A percentile compares a stretch with the other conserved stretches of the same genome.
These are phyloP conservation scores for Rhinoraja longicauda DNA, from an alignment of 2,797 vertebrate genomes.

Conservation along the genomic window DNA sequence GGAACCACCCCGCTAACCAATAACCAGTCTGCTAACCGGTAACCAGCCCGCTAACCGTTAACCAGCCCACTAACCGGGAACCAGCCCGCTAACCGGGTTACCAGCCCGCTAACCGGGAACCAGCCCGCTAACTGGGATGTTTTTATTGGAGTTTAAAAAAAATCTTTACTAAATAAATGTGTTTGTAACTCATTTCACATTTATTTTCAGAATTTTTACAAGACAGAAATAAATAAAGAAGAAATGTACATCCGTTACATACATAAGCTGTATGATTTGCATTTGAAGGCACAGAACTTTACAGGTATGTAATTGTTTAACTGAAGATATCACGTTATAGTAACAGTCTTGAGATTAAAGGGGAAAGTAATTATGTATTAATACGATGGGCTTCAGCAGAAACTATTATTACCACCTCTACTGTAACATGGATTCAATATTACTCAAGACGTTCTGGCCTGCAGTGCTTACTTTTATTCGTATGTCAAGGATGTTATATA, in stretches of 20 bases:
- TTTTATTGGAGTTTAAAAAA: background rate
- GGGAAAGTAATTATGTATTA: background rate
- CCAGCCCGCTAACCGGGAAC: no score
- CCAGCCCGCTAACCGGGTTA: no score
- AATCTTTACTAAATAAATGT: background rate
- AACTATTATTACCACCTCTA: background rate
- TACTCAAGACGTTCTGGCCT: no score
- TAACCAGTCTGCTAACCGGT: no score
- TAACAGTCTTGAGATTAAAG: background rate
- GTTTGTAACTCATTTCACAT: background rate
- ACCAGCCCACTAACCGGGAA: no score
- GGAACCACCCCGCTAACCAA: no score
- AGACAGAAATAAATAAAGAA: slow-evolving; percentile 96
- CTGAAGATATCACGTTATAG: no score
- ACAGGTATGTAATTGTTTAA: slow-evolving; percentile 69
- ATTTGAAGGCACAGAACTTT: slow-evolving; percentile 96
- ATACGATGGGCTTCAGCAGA: no score
- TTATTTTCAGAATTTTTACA: slow-evolving; percentile 87
- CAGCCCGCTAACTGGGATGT: no score
- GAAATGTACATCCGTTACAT: slow-evolving; percentile 99
- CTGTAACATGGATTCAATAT: background rate
- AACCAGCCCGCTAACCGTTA: no score
- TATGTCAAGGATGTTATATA: background rate
- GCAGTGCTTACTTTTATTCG: background rate
- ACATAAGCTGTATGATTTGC: slow-evolving; percentile 94